Conservation (phyloP, 2,888 invertebrate genomes). For the Tiphia femorata region DNA sequence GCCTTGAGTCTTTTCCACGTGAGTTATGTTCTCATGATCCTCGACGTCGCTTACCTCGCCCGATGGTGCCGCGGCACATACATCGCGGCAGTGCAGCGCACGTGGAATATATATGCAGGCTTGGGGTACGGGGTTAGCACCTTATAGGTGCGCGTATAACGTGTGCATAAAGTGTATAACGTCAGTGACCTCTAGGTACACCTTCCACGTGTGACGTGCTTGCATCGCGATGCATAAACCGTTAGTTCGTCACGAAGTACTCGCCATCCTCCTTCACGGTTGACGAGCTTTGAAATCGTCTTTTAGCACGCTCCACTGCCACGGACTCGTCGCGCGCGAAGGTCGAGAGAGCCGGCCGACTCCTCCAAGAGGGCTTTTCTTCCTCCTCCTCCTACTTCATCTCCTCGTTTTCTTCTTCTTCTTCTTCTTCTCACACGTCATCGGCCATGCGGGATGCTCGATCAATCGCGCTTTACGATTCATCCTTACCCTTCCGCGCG, state of each 20-base stretch:
- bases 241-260: slow-evolving; percentile 14
- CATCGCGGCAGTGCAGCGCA: background rate
- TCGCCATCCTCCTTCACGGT: slow-evolving; percentile 12
- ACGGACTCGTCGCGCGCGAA: background rate
- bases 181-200: background rate
- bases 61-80: no score
- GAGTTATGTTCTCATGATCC: slow-evolving; percentile 44
- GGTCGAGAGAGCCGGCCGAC: background rate
- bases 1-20: slow-evolving; percentile 45
- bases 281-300: slow-evolving; percentile 2
- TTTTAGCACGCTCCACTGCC: background rate
- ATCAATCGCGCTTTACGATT: no score
- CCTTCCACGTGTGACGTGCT: slow-evolving; percentile 5
- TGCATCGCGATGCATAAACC: slow-evolving; percentile 23
- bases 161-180: background rate
- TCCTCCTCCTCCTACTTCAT: background rate
- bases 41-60: slow-evolving; percentile 10
- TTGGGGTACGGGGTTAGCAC: background rate
- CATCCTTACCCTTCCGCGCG: no score
- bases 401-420: background rate
- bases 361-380: background rate
- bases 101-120: background rate
- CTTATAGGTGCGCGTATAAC: background rate
- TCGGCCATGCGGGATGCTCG: no score
- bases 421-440: background rate